Percentiles rank a stretch among this genome's conserved stretches.
These are phyloP conservation scores for Cantharis nigra DNA, from an alignment of 2,888 invertebrate genomes.

Conservation along the genomic window DNA sequence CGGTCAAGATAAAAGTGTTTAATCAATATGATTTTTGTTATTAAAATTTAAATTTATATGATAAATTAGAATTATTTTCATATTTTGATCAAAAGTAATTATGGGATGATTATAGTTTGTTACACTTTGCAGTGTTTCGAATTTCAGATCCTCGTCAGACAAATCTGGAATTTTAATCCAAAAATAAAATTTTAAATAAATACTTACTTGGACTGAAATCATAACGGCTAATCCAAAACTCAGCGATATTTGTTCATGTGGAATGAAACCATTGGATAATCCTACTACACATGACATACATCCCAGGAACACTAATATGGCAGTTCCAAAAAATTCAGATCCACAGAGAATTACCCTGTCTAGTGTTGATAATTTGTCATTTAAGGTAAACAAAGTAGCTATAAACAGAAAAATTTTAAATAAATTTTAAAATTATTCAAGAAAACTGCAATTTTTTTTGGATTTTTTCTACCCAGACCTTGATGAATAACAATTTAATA, in stretches of 20 bases:
- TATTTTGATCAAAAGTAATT: too few relatives aligned
- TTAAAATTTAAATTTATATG: too few relatives aligned
- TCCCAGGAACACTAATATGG: constrained; percentile 70
- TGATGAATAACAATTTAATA: not conserved
- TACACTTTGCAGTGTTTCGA: too few relatives aligned
- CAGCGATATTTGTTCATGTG: constrained; percentile 61
- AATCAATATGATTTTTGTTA: not conserved
- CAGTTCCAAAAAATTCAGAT: constrained; percentile 73
- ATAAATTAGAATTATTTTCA: too few relatives aligned
- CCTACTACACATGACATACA: constrained; percentile 69
- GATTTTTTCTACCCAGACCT: too few relatives aligned
- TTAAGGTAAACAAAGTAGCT: constrained; percentile 30
- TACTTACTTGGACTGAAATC: constrained; percentile 66
- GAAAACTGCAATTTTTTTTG: too few relatives aligned
- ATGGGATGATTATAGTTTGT: too few relatives aligned
- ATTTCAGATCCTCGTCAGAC: too few relatives aligned
- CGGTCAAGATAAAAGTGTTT: not conserved
- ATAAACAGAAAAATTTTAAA: not conserved
- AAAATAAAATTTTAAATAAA: too few relatives aligned
- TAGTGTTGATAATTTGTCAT: constrained; percentile 45
- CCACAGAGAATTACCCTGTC: constrained; percentile 49
- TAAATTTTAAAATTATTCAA: too few relatives aligned
- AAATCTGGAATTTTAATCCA: too few relatives aligned
- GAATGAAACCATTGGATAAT: constrained; percentile 45
- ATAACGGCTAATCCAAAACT: constrained; percentile 74